phyloP scores from a whole-genome alignment of 2,113 vertebrate species.

The Hirundichthys speculiger region DNA sequence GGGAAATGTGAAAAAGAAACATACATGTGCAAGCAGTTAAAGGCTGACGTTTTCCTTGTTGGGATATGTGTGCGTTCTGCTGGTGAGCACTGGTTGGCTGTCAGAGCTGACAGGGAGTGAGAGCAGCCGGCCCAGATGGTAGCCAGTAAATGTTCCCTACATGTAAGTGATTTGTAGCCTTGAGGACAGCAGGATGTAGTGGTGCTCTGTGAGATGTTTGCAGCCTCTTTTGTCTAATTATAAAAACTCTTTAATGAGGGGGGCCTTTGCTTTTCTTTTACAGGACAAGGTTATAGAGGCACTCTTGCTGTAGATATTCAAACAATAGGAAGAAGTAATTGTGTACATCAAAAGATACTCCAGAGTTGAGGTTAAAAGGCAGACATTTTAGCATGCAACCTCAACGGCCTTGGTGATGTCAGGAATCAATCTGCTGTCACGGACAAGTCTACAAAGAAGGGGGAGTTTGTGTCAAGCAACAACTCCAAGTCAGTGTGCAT shows the following conservation, averaged over 20 bases:
- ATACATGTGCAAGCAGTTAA: constrained; percentile 71
- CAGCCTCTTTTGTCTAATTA: constrained; percentile 72
- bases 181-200: constrained; percentile 70
- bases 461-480: not conserved
- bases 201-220: constrained; percentile 67
- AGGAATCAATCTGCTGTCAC: not conserved
- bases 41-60: constrained; percentile 49
- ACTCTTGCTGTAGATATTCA: constrained; percentile 55
- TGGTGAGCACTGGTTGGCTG: constrained; percentile 55
- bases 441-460: constrained; percentile 14
- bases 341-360: constrained; percentile 67
- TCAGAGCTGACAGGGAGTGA: constrained; percentile 64
- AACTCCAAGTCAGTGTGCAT: constrained; percentile 18
- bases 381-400: constrained; percentile 57
- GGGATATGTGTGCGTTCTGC: constrained; percentile 53
- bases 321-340: constrained; percentile 63
- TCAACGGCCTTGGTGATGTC: constrained; percentile 23
- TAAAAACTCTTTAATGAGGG: constrained; percentile 66
- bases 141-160: constrained; percentile 67
- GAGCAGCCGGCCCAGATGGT: constrained; percentile 67
- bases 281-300: constrained; percentile 44
- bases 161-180: constrained; percentile 75
- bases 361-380: constrained; percentile 51
- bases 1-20: constrained; percentile 48
- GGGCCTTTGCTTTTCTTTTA: constrained; percentile 35